Conservation (phyloP, 1,140 invertebrate genomes). For the Bactericera cockerelli region DNA sequence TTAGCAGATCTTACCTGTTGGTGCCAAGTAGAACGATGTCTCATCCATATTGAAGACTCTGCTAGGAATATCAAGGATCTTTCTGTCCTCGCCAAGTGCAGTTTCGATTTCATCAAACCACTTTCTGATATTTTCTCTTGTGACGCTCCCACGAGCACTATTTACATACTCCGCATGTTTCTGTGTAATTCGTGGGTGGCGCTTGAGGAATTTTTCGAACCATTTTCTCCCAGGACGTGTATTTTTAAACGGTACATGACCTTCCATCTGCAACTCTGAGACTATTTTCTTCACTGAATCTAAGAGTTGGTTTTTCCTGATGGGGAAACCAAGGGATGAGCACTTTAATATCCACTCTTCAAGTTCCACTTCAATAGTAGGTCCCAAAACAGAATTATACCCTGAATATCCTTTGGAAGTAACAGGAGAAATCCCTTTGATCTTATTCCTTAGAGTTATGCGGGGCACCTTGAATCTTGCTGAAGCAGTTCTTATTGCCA, state of each 20-base stretch:
- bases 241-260: constrained; percentile 17
- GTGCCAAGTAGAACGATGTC: constrained; percentile 7
- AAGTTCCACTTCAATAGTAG: constrained; percentile 14
- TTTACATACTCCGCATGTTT: constrained; percentile 15
- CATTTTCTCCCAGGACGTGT: constrained; percentile 17
- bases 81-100: constrained; percentile 15
- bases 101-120: constrained; percentile 18
- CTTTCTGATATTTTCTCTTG: constrained; percentile 14
- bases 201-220: constrained; percentile 13
- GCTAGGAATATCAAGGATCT: constrained; percentile 12
- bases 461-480: neutral
- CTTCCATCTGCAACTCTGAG: constrained; percentile 12
- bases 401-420: neutral
- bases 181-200: constrained; percentile 15
- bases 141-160: constrained; percentile 13
- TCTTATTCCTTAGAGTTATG: constrained; percentile 3
- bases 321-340: constrained; percentile 15
- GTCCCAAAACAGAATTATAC: neutral
- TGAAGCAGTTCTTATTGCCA: too few species aligned
- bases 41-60: constrained; percentile 20
- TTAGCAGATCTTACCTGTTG: constrained; percentile 14
- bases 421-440: neutral
- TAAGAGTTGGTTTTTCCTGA: constrained; percentile 19
- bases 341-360: constrained; percentile 15
- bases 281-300: constrained; percentile 15